Percentiles rank a stretch among this genome's conserved stretches.
These are phyloP conservation scores for Helobdella robusta DNA, from an alignment of 2,888 invertebrate species.

Conservation along the genomic window DNA sequence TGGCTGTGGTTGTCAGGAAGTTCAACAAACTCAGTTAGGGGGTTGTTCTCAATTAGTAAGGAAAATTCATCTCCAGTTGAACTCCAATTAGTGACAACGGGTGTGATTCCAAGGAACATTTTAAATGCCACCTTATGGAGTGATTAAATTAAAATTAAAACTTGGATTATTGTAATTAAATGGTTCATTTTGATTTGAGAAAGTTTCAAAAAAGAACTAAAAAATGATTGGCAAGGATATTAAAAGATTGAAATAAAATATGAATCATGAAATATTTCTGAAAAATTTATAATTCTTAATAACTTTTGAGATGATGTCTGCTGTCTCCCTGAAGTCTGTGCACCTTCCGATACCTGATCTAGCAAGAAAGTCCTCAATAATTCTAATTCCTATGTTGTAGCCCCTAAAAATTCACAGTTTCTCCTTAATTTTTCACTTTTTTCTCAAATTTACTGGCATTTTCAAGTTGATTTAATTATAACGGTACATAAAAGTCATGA, in stretches of 20 bases:
- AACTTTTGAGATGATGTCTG: constrained; percentile 59
- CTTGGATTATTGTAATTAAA: too few species aligned
- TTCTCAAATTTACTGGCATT: too few species aligned
- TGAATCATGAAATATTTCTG: neutral
- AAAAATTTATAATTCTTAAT: constrained; percentile 4
- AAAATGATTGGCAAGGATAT: too few species aligned
- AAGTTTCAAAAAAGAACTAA: too few species aligned
- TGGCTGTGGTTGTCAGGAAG: constrained; percentile 69
- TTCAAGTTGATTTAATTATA: too few species aligned
- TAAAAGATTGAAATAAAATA: too few species aligned
- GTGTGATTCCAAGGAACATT: constrained; percentile 80
- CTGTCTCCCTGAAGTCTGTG: constrained; percentile 88
- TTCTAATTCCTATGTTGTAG: constrained; percentile 91
- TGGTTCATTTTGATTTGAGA: too few species aligned
- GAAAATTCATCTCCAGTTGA: constrained; percentile 91
- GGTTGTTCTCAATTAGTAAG: constrained; percentile 83
- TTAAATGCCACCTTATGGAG: constrained; percentile 57
- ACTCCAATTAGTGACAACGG: constrained; percentile 88
- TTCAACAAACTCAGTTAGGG: constrained; percentile 92
- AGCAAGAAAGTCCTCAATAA: constrained; percentile 94
- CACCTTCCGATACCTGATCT: constrained; percentile 75
- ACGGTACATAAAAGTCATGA: too few species aligned
- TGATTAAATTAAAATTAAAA: neutral
- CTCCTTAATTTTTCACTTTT: too few species aligned
- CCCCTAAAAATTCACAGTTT: constrained; percentile 62